Percentiles rank a stretch among this genome's conserved stretches.
These are phyloP conservation scores for Cephus sareptanus DNA, from an alignment of 2,888 invertebrate genomes.

Conservation along the genomic window DNA sequence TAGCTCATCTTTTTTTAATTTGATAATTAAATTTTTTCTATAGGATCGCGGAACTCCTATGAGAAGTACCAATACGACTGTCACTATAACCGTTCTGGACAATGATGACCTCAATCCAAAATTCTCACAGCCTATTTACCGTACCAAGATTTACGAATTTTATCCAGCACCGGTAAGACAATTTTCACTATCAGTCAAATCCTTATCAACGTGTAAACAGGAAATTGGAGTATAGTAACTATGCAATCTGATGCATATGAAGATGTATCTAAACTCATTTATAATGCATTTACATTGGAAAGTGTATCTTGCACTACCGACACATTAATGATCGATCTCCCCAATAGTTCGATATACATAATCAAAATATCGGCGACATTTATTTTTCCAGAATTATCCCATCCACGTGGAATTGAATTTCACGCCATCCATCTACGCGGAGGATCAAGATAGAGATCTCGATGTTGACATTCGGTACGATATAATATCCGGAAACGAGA, in stretches of 20 bases:
- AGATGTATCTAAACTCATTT: background rate
- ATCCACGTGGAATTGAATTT: constrained; percentile 80
- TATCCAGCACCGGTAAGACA: constrained; percentile 80
- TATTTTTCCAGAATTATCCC: constrained; percentile 72
- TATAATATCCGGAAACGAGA: constrained; percentile 83
- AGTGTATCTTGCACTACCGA: no score
- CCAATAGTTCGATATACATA: background rate
- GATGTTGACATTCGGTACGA: constrained; percentile 81
- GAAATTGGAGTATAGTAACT: no score
- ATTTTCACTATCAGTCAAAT: background rate
- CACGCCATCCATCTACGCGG: constrained; percentile 79
- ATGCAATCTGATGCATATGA: background rate
- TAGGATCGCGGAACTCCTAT: constrained; percentile 87
- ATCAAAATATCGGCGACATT: background rate
- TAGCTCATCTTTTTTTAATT: background rate
- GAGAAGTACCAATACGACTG: constrained; percentile 77
- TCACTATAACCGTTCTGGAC: constrained; percentile 79
- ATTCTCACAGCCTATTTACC: constrained; percentile 84
- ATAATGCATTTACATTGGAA: no score
- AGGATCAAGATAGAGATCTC: constrained; percentile 82
- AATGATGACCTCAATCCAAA: constrained; percentile 86
- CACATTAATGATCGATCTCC: background rate
- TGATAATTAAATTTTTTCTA: constrained; percentile 35
- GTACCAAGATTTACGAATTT: constrained; percentile 84
- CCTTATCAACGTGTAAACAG: background rate